These are phyloP conservation scores for Poeciliopsis turneri DNA, from an alignment of 2,797 vertebrate species.

Conservation along the genomic window DNA sequence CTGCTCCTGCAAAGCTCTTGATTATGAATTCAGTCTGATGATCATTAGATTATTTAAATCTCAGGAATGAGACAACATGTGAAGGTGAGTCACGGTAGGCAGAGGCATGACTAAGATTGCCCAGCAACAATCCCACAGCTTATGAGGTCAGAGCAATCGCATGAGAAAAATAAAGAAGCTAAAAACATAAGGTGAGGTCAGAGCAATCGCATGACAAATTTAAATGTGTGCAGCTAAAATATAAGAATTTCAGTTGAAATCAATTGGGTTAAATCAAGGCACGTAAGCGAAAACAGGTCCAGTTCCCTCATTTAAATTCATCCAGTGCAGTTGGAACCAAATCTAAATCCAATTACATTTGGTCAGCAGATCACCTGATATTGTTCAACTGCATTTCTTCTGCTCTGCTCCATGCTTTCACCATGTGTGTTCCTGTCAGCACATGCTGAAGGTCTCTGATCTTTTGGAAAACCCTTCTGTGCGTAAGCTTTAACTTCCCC, in stretches of 20 bases:
- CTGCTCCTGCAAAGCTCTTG: neutral
- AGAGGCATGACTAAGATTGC: constrained; percentile 31
- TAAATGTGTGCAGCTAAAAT: neutral
- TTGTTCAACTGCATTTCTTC: neutral
- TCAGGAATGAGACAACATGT: neutral
- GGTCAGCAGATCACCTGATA: neutral
- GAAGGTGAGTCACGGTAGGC: constrained; percentile 1
- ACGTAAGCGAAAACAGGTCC: neutral
- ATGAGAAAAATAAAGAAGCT: neutral
- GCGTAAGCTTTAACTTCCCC: neutral
- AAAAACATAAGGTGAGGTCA: neutral
- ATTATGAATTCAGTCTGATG: neutral
- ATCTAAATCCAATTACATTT: neutral
- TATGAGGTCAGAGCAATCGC: neutral
- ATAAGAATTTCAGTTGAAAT: neutral
- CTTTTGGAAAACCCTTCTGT: neutral
- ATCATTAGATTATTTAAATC: neutral
- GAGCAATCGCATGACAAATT: neutral
- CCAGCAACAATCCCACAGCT: neutral
- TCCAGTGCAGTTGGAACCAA: neutral
- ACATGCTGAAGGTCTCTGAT: neutral
- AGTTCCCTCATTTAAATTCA: neutral
- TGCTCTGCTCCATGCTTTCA: neutral
- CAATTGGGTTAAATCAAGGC: neutral
- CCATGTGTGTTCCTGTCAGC: neutral